Base-by-base conservation (phyloP, 1,140 invertebrate genomes). In the Aphelenchoides fujianensis region DNA sequence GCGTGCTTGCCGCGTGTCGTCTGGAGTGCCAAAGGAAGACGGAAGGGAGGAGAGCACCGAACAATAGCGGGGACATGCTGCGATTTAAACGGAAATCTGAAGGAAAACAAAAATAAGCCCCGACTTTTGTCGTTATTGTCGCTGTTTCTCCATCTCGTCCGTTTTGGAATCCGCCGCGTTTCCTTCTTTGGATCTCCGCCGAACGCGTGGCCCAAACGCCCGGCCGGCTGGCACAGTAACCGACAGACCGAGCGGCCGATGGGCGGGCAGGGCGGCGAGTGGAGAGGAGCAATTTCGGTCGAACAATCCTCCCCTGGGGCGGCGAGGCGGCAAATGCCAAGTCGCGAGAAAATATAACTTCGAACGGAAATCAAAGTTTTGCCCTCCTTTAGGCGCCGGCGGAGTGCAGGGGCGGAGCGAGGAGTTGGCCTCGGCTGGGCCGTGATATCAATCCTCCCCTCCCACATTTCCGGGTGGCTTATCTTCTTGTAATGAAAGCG, bases 321-420 rank as follows among this genome's bases (percentile, higher is more conserved):
- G 41, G 23, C 41, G 41, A 48, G 12, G 12, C 23, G 41, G 41
- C 41, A 48, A 23, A 16, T 48, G 41, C 41, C 23, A 23, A 16
- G 41, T 23, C 41, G 41, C 41, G 23, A n/a, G n/a, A 48, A 48
- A 48, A 48, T 48, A 48, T 48, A 48, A 48, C 41, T 48, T 48
- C 41, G 41, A 48, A 48, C 41, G 41, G 41, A 48, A 48, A 48
- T 48, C 41, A 48, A 48, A 48, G 41, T 48, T 48, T 48, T 23
- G 41, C 41, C 23, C 41, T 48, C 12, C n/a, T n/a, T n/a, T n/a
- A n/a, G n/a, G n/a, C n/a, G n/a, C n/a, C n/a, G n/a, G n/a, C n/a
- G n/a, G n/a, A n/a, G n/a, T n/a, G n/a, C n/a, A n/a, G n/a, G n/a
- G n/a, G n/a, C n/a, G n/a, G n/a, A n/a, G n/a, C n/a, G n/a, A n/a